Base-by-base conservation (phyloP, 1,140 invertebrate species). In the Ceratosolen fusciceps region DNA sequence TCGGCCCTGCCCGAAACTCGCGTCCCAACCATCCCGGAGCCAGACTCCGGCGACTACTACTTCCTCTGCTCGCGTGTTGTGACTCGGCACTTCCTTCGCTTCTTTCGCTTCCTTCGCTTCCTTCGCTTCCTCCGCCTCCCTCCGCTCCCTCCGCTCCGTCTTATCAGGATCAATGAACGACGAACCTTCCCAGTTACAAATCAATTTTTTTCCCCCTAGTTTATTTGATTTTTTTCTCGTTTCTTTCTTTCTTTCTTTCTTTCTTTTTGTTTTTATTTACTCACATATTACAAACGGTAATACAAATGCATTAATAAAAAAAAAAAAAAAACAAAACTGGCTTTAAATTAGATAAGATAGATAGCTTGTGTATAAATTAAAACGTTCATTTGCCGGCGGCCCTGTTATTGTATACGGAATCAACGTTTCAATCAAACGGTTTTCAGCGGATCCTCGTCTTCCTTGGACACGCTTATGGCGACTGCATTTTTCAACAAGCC, bases 381-480 rank as follows among this genome's bases (percentile, higher is more conserved):
- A 12, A 43, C 5, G 5, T 43, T 5, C 39, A 43, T 43, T 43
- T 5, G 5, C 12, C 12, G 12, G 10, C 19, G 9, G 14, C 14
- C 3, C 3, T 52, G 49, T 21, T 16, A n/a, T 37, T 21, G 2
- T 37, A 34, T 39, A 26, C 1, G 19, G 49, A 21, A n/a, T 58
- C 47, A 21, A 4, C 21, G 21, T 24, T 67, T 91, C 84, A 92
- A 10, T 91, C 84, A 92, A 10, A 92, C 88, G 14, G 92, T 93
- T 82, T 87, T 89, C 16, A 94, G 83, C 10, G 93, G 96, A 91
- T 97, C 96, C 82, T 87, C 91, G 88, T 98, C 96, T 47, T 86
- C 86, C 83, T 93, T 83, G 9, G 97, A 97, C 19, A 97, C 90
- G 49, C 93, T 76, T 21, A 98, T 90, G 78, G 93, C 85, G 10